Evolutionary conservation across 92 coral and sea anemone genomes (phyloP).

Genomic region (Virgularia gustaviana): DNA sequence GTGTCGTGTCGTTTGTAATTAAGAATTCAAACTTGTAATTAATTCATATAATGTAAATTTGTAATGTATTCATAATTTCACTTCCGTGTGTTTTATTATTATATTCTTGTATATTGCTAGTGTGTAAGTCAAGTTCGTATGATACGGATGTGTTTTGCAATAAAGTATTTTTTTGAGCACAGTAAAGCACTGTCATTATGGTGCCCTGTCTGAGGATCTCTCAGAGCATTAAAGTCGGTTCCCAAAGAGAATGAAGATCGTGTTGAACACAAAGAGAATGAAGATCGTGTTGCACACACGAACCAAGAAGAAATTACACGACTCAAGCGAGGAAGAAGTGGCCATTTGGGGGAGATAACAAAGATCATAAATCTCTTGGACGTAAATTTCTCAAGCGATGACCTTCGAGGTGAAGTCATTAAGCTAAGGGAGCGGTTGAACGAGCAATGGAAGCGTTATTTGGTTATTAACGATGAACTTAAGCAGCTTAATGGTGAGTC

Average conservation of each 20-base stretch:
- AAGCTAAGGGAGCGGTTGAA: constrained; percentile 2
- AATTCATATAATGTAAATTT: neutral
- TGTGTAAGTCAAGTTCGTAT: no score
- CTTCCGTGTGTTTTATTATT: neutral
- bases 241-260: no score
- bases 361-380: constrained; percentile 32
- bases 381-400: constrained; percentile 25
- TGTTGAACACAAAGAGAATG: constrained; percentile 16
- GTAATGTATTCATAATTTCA: neutral
- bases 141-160: no score
- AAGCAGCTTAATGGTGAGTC: neutral
- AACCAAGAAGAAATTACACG: constrained; percentile 33
- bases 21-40: constrained; percentile 1
- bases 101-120: no score
- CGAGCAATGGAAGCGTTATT: constrained; percentile 29
- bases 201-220: no score
- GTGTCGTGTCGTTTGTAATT: constrained; percentile 19
- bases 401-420: constrained; percentile 23
- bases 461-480: constrained; percentile 8
- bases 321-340: constrained; percentile 44
- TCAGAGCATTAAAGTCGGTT: no score
- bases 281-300: constrained; percentile 31
- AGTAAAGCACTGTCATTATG: no score
- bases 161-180: no score
- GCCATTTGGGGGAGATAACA: constrained; percentile 53